Evolutionary conservation across 92 coral and sea anemone genomes (phyloP), one percentile per base, ranked within the genome.

Genomic region (Porites cylindrica): DNA sequence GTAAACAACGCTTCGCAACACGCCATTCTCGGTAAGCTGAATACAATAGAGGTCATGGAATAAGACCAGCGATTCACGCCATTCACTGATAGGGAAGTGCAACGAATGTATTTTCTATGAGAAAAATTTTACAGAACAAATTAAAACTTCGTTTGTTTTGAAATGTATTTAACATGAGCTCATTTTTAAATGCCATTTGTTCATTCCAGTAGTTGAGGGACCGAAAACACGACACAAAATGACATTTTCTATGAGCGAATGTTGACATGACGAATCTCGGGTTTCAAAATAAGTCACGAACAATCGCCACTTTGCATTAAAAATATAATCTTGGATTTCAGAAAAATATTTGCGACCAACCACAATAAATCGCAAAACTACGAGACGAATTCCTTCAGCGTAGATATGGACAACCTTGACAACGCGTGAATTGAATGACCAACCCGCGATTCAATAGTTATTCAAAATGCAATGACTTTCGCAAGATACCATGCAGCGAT

Each of bases 241-340:
- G 47, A 38, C 47, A 38, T 38, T 38, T 38, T 70, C 38, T 69
- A 66, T 17, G 65, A 64, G 7, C 19, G 12, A 19, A 12, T 26
- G 65, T 66, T 81, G 85, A 79, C 83, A 56, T 82, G 56, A 54
- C 8, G 38, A n/a, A 73, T 63, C 87, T 73, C 87, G 51, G 20
- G 43, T 83, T 83, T 83, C 80, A 51, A 61, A 38, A 72, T 20
- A 12, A 73, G 80, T 83, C 87, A 83, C 59, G 65, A 73, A 83
- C 10, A 53, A 7, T 51, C 63, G 17, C 38, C 63, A 74, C 61
- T 43, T 47, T 14, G 24, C 43, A 71, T 69, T 82, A n/a, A 82
- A 43, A 58, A 60, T 72, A 21, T 4, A 38, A 74, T 72, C 60
- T 72, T 50, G 21, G 59, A 47, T 32, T 60, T 70, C 50, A 72